A percentile compares a stretch with the other conserved stretches of the same genome.
phyloP scores from a whole-genome alignment of 2,888 invertebrate species.

The Cybosia mesomella region DNA sequence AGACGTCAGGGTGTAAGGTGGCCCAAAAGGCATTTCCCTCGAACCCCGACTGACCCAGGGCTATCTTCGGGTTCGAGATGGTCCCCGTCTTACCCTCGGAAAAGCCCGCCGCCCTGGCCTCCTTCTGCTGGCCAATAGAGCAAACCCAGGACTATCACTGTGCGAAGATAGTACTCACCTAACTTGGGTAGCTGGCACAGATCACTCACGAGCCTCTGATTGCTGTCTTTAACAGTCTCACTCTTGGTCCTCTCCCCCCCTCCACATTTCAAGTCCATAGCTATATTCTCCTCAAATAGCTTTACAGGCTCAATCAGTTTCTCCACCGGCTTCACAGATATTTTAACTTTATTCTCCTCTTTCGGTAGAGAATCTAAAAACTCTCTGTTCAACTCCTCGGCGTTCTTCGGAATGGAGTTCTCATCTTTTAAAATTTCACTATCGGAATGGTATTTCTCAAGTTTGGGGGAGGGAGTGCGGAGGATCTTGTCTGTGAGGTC shows the following conservation, averaged over 20 bases:
- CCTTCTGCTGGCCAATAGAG: no score
- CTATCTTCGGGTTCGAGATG: no score
- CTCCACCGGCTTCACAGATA: conserved; percentile 75
- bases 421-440: conserved; percentile 58
- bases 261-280: conserved; percentile 28
- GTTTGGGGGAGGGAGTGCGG: conserved; percentile 54
- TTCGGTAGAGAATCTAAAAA: conserved; percentile 77
- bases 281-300: conserved; percentile 48
- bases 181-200: conserved; percentile 12
- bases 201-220: conserved; percentile 38
- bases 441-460: conserved; percentile 17
- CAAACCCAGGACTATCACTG: no score
- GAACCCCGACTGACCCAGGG: no score
- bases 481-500: conserved; percentile 48
- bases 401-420: conserved; percentile 64
- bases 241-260: conserved; percentile 12
- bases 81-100: no score
- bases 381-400: conserved; percentile 77
- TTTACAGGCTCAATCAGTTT: conserved; percentile 65
- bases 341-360: conserved; percentile 65
- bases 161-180: conserved; percentile 3
- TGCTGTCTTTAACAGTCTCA: conserved; percentile 42
- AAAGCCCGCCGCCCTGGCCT: no score
- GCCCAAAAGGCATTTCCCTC: no score
- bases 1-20: no score